Evolutionary conservation across 1,140 invertebrate species (phyloP).

Genomic region (Panulirus ornatus): DNA sequence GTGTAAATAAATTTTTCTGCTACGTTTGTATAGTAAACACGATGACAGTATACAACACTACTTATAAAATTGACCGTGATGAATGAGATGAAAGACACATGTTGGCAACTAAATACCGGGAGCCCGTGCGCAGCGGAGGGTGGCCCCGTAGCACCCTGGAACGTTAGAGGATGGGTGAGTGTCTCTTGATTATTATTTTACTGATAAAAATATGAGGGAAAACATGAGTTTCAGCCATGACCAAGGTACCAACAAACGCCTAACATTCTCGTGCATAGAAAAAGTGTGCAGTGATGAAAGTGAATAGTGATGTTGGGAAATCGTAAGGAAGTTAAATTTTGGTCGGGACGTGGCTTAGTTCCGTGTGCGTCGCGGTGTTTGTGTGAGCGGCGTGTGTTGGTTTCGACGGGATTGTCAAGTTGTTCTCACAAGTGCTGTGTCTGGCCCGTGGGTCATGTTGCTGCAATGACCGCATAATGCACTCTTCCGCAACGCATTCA

Average conservation of each 20-base stretch:
- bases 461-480: conserved; percentile 19
- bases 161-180: conserved; percentile 75
- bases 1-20: background rate
- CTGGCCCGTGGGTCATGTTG: background rate
- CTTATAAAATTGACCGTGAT: background rate
- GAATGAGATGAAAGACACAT: background rate
- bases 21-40: too few species aligned
- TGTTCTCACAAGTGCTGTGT: background rate
- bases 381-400: conserved; percentile 41
- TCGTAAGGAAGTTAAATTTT: conserved; percentile 54
- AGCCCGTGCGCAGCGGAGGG: conserved; percentile 54
- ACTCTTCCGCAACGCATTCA: background rate
- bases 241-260: conserved; percentile 60
- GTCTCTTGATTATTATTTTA: conserved; percentile 75
- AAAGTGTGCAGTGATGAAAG: conserved; percentile 59
- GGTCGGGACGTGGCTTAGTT: conserved; percentile 49
- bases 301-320: conserved; percentile 41
- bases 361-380: conserved; percentile 57
- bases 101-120: conserved; percentile 32
- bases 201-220: conserved; percentile 75
- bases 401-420: conserved; percentile 12
- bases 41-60: too few species aligned
- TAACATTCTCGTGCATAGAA: conserved; percentile 70
- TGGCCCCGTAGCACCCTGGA: conserved; percentile 72
- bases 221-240: conserved; percentile 72